Evolutionary conservation across 1,140 invertebrate species (phyloP), one percentile per base, ranked within the genome.

Genomic region (Drosophila kohkoa): DNA sequence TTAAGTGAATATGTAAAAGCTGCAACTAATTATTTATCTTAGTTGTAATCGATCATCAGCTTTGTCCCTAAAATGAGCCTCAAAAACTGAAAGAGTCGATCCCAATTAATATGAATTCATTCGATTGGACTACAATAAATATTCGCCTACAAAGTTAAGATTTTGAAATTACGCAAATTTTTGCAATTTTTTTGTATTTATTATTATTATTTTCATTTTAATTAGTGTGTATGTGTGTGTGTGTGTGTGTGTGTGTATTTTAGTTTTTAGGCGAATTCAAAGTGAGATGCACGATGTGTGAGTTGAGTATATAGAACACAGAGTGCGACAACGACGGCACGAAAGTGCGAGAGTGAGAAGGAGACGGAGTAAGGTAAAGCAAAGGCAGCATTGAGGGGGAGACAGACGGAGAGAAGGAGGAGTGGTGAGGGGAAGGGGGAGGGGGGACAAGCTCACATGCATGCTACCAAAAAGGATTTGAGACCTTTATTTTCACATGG

Each of bases 401-500:
- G 20, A 25, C 20, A 25, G 20, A 25, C 3, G 16, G 30, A 30
- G 10, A 49, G 43, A 16, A 16, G 38, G 10, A 49, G 43, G 28
- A 16, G 38, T n/a, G 11, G 15, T 15, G 15, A 15, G 15, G 15
- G 5, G 30, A 35, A 10, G 35, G 15, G 5, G 30, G 43, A 10
- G 35, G 11, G 6, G 41, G 30, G 60, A 16, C n/a, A 20, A 55
- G 46, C 52, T 20, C 38, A 65, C 54, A 67, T 69, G 58, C 65
- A 54, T 63, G 68, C 58, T 59, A 51, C 78, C 68, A 62, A 79
- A 87, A 87, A 82, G 83, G 83, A 82, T 82, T 87, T 88, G 82
- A 86, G 82, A 86, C 85, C 82, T 81, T 75, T 87, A 87, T 87
- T 87, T 87, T 82, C 58, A 80, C 68, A 75, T 72, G 64, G 83